Evolutionary conservation across 2,113 vertebrate genomes (phyloP).

Genomic region (Vicugna pacos): DNA sequence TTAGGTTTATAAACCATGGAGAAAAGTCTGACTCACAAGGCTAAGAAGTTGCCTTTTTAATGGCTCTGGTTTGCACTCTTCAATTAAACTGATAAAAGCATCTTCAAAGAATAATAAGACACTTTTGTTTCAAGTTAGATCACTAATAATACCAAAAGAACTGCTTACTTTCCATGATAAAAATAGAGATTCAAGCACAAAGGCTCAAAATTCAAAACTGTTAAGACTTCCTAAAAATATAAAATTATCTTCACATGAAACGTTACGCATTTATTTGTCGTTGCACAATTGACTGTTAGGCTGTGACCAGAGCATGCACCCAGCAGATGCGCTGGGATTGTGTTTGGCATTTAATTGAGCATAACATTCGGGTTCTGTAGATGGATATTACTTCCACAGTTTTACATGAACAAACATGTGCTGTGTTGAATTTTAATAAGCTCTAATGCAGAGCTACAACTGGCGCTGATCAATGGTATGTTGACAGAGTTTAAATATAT

Average conservation of each 20-base stretch:
- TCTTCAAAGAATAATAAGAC: conserved; percentile 15
- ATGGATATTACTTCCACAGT: conserved; percentile 48
- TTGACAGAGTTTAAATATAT: conserved; percentile 40
- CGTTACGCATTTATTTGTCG: conserved; percentile 21
- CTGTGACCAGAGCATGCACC: conserved; percentile 20
- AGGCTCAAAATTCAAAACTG: neutral
- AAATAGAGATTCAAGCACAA: conserved; percentile 49
- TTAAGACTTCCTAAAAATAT: neutral
- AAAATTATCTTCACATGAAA: neutral
- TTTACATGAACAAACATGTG: conserved; percentile 17
- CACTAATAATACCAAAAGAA: neutral
- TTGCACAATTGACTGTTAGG: neutral
- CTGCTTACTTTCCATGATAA: neutral
- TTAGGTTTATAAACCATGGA: neutral
- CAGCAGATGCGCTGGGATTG: conserved; percentile 35
- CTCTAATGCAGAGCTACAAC: neutral
- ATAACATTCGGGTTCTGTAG: neutral
- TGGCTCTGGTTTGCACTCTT: neutral
- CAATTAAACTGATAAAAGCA: conserved; percentile 20
- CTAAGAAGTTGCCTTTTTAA: conserved; percentile 29
- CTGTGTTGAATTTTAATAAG: conserved; percentile 66
- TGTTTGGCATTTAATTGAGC: conserved; percentile 58
- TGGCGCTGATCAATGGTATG: neutral
- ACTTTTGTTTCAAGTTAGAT: neutral
- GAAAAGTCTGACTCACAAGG: neutral